A percentile compares a stretch with the other conserved stretches of the same genome.
These are phyloP conservation scores for Origma solitaria DNA, from an alignment of 2,113 vertebrate species.

Conservation along the genomic window DNA sequence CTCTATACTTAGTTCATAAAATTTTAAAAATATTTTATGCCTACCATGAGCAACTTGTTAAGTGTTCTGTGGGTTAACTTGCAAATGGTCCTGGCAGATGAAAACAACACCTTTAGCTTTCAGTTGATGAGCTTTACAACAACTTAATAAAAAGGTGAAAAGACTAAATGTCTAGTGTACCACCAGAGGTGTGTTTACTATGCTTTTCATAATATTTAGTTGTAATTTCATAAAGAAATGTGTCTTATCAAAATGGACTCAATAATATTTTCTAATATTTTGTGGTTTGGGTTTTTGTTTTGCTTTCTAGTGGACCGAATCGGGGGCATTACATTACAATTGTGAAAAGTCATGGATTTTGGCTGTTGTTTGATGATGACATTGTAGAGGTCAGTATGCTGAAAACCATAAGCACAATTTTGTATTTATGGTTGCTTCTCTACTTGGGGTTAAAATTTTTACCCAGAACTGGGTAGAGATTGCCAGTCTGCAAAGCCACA, in stretches of 20 bases:
- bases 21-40: not conserved
- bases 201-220: not conserved
- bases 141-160: not conserved
- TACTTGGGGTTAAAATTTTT: not conserved
- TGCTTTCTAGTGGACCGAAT: conserved; percentile 86
- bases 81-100: not conserved
- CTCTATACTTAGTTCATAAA: not conserved
- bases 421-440: not conserved
- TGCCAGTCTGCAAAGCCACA: not conserved
- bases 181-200: not conserved
- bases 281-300: not conserved
- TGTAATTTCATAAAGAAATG: not conserved
- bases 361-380: conserved; percentile 96
- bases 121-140: not conserved
- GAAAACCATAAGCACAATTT: not conserved
- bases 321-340: conserved; percentile 97
- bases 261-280: not conserved
- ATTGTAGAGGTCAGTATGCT: conserved; percentile 90
- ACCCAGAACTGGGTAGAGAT: not conserved
- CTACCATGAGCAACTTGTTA: not conserved
- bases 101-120: not conserved
- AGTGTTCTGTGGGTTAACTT: not conserved
- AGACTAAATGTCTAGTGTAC: not conserved
- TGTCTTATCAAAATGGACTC: not conserved
- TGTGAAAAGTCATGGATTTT: conserved; percentile 98